These are phyloP conservation scores for Elephas maximus DNA, from an alignment of 2,113 vertebrate genomes.

Conservation along the genomic window DNA sequence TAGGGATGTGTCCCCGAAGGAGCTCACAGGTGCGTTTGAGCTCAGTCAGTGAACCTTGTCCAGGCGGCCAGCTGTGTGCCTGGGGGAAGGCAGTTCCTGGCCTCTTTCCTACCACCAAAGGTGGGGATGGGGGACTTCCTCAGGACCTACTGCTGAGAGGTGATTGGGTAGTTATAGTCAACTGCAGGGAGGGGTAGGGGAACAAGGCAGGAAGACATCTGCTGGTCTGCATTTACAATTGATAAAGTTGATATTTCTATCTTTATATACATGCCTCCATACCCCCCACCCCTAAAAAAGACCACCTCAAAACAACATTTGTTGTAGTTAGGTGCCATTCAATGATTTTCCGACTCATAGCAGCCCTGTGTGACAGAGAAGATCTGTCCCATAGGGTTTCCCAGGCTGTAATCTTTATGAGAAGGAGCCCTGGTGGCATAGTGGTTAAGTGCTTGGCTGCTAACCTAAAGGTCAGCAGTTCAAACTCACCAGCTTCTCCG, in stretches of 20 bases:
- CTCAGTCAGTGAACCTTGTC: background rate
- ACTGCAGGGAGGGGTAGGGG: background rate
- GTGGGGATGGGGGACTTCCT: background rate
- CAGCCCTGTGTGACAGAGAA: too few species aligned
- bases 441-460: background rate
- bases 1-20: background rate
- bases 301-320: background rate
- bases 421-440: too few species aligned
- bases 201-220: background rate
- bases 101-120: background rate
- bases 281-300: background rate
- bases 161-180: background rate
- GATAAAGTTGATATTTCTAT: background rate
- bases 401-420: too few species aligned
- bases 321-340: too few species aligned
- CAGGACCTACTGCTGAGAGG: background rate
- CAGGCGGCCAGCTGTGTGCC: background rate
- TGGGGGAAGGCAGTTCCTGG: background rate
- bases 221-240: background rate
- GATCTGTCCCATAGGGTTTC: too few species aligned
- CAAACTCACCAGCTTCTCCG: background rate
- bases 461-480: background rate
- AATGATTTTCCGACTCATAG: too few species aligned
- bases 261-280: background rate
- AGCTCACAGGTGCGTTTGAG: background rate